These are phyloP conservation scores for Lepetodrilus schrolli DNA, from an alignment of 2,888 invertebrate species.

Conservation along the genomic window DNA sequence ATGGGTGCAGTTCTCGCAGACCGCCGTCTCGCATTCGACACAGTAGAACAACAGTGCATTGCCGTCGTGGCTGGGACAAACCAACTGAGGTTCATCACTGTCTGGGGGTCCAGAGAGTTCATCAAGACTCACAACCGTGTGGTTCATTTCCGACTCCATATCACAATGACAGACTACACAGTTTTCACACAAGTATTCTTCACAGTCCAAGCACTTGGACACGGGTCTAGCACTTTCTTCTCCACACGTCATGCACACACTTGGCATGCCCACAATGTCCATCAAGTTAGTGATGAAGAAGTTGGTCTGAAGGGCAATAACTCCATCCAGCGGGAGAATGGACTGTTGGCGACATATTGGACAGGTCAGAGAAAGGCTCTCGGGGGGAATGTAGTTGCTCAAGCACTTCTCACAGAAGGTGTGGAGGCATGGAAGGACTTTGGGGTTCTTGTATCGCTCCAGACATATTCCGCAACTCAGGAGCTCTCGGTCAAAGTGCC, in stretches of 20 bases:
- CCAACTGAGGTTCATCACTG: constrained; percentile 57
- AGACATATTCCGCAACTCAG: constrained; percentile 75
- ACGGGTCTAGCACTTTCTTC: constrained; percentile 56
- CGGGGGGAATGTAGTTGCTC: constrained; percentile 75
- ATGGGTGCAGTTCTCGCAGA: constrained; percentile 77
- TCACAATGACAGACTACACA: constrained; percentile 64
- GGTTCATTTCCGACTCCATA: constrained; percentile 51
- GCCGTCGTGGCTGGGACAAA: constrained; percentile 73
- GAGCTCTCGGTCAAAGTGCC: constrained; percentile 60
- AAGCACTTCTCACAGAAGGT: constrained; percentile 77
- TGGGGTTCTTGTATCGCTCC: constrained; percentile 71
- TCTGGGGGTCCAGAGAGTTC: constrained; percentile 61
- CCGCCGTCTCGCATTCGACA: constrained; percentile 77
- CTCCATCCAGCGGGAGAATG: constrained; percentile 77
- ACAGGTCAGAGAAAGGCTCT: constrained; percentile 77
- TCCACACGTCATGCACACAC: constrained; percentile 64
- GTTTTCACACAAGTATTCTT: constrained; percentile 68
- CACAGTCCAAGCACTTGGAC: constrained; percentile 71
- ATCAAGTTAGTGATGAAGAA: constrained; percentile 76
- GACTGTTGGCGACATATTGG: constrained; percentile 77
- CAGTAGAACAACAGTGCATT: constrained; percentile 76
- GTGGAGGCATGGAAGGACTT: constrained; percentile 77
- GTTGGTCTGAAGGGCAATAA: constrained; percentile 76
- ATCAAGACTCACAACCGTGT: constrained; percentile 63
- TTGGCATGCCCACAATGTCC: constrained; percentile 70